phyloP scores from a whole-genome alignment of 2,888 invertebrate genomes.

The Conus canariensis region DNA sequence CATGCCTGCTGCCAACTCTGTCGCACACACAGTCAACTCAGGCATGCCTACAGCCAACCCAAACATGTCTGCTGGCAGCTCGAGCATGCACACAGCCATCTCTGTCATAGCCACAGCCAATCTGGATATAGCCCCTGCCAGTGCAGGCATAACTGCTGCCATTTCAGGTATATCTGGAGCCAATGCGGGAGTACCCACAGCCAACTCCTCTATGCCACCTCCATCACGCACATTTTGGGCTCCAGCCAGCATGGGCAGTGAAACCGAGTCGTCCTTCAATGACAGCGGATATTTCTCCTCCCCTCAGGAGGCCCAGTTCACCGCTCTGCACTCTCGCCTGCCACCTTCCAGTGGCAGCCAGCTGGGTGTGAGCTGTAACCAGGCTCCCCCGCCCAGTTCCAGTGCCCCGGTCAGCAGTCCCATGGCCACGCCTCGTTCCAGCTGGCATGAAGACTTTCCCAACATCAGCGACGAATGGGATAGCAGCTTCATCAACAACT shows the following conservation, averaged over 20 bases:
- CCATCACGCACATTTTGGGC: background rate
- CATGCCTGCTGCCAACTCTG: background rate
- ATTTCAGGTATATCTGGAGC: no score
- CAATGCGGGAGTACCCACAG: background rate
- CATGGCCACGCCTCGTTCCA: slow-evolving; percentile 14
- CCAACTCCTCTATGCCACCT: background rate
- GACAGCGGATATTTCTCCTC: slow-evolving; percentile 64
- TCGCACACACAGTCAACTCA: background rate
- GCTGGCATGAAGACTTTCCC: slow-evolving; percentile 35
- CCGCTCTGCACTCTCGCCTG: background rate
- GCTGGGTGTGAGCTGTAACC: slow-evolving; percentile 6
- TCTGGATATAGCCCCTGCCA: background rate
- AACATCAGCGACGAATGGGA: slow-evolving; percentile 62
- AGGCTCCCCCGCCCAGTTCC: background rate
- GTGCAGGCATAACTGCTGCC: no score
- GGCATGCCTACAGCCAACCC: background rate
- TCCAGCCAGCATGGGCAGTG: background rate
- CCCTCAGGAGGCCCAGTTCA: slow-evolving; percentile 35
- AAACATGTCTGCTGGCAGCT: no score
- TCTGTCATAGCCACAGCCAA: background rate
- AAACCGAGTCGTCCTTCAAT: slow-evolving; percentile 55
- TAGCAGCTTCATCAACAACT: slow-evolving; percentile 63
- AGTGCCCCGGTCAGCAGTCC: slow-evolving; percentile 31
- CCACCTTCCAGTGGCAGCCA: background rate
- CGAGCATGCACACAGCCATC: background rate